Evolutionary conservation across 2,113 vertebrate genomes (phyloP).

Genomic region (Chinchilla lanigera): DNA sequence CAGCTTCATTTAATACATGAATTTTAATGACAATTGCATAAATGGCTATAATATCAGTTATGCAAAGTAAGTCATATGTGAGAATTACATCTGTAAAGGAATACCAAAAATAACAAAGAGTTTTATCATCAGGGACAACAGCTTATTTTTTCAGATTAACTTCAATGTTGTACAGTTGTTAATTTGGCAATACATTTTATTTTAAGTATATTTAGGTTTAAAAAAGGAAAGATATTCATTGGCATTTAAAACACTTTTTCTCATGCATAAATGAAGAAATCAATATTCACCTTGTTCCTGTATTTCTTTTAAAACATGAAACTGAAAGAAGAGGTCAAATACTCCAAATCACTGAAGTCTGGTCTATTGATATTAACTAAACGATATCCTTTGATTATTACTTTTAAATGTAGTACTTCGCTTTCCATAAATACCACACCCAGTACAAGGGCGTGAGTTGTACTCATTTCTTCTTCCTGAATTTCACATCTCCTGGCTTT

Average conservation of each 20-base stretch:
- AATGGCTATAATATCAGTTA: conserved; percentile 1
- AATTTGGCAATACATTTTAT: conserved; percentile 44
- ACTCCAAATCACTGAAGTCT: conserved; percentile 44
- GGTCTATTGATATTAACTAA: conserved; percentile 61
- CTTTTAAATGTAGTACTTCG: conserved; percentile 24
- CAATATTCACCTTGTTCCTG: conserved; percentile 63
- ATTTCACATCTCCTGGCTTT: background rate
- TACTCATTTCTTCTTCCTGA: conserved; percentile 35
- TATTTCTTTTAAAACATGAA: conserved; percentile 71
- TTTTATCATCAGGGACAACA: background rate
- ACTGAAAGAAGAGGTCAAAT: conserved; percentile 59
- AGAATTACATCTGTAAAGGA: background rate
- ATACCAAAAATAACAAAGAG: background rate
- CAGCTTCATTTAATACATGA: background rate
- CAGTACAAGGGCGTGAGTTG: background rate
- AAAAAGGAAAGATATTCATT: conserved; percentile 45
- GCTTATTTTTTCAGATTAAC: conserved; percentile 1
- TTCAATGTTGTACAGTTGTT: background rate
- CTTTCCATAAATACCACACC: conserved; percentile 51
- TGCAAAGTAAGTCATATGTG: background rate
- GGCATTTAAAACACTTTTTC: conserved; percentile 4
- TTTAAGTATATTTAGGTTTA: conserved; percentile 44
- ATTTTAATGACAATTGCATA: conserved; percentile 30
- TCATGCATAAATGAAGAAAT: conserved; percentile 70
- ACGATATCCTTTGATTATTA: conserved; percentile 47